phyloP scores from a whole-genome alignment of 2,113 vertebrate species.

The Oreochromis spilurus region DNA sequence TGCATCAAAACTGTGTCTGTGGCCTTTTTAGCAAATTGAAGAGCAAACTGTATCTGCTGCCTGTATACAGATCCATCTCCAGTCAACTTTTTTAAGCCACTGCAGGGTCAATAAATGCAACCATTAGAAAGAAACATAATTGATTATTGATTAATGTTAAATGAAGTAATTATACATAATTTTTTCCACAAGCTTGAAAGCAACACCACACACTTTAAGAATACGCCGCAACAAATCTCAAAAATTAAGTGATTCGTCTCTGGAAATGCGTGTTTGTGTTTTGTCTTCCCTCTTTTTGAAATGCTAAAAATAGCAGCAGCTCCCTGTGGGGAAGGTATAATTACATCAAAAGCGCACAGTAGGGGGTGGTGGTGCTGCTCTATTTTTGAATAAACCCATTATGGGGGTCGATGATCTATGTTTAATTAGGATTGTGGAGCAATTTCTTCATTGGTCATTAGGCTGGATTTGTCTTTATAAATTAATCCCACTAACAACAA shows the following conservation, averaged over 20 bases:
- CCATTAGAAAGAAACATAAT: neutral
- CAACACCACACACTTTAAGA: neutral
- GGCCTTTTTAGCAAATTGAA: neutral
- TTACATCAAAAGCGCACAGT: slow-evolving; percentile 45
- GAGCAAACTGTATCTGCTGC: neutral
- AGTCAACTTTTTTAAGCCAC: neutral
- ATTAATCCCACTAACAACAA: neutral
- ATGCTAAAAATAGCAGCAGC: slow-evolving; percentile 30
- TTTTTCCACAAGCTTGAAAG: neutral
- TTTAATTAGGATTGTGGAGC: slow-evolving; percentile 29
- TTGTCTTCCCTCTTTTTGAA: neutral
- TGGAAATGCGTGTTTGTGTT: slow-evolving; percentile 23
- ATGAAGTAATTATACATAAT: neutral
- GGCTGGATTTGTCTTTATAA: neutral
- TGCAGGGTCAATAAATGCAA: neutral
- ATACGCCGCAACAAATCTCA: neutral
- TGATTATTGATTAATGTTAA: neutral
- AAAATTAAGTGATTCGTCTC: neutral
- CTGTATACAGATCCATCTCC: neutral
- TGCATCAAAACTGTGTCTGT: neutral
- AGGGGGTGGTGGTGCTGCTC: slow-evolving; percentile 8
- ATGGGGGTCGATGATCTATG: slow-evolving; percentile 15
- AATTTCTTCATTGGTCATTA: slow-evolving; percentile 1
- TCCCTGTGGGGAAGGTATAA: slow-evolving; percentile 43
- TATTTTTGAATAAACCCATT: slow-evolving; percentile 35